phyloP scores from a whole-genome alignment of 2,797 vertebrate species.

The Lacerta bilineata region DNA sequence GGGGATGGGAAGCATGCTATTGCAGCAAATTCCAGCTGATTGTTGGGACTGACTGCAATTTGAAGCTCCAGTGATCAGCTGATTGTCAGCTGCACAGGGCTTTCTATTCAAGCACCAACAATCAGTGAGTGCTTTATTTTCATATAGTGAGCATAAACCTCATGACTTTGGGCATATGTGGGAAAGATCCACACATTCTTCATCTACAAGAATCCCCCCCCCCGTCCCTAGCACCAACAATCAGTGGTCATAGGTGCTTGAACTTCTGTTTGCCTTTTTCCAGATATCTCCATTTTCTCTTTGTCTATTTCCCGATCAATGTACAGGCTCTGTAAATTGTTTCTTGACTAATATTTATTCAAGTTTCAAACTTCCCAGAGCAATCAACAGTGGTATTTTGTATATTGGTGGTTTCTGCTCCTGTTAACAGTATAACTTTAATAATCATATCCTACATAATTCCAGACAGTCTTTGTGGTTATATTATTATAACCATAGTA shows the following conservation, averaged over 20 bases:
- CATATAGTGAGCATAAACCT: neutral
- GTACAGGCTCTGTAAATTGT: slow-evolving; percentile 57
- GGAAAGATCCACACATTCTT: neutral
- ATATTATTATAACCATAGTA: neutral
- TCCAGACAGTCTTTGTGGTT: slow-evolving; percentile 23
- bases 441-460: neutral
- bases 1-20: no score
- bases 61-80: no score
- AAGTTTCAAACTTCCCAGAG: slow-evolving; percentile 47
- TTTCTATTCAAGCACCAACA: no score
- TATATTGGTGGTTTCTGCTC: slow-evolving; percentile 12
- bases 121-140: no score
- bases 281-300: slow-evolving; percentile 51
- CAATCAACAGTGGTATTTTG: slow-evolving; percentile 6
- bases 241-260: neutral
- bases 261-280: slow-evolving; percentile 4
- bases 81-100: no score
- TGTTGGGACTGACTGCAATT: no score
- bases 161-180: neutral
- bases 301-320: slow-evolving; percentile 53
- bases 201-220: neutral
- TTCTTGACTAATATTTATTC: slow-evolving; percentile 46
- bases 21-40: no score
- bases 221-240: neutral
- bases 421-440: slow-evolving; percentile 22